phyloP scores from a whole-genome alignment of 2,888 invertebrate genomes.

The Busseola fusca region DNA sequence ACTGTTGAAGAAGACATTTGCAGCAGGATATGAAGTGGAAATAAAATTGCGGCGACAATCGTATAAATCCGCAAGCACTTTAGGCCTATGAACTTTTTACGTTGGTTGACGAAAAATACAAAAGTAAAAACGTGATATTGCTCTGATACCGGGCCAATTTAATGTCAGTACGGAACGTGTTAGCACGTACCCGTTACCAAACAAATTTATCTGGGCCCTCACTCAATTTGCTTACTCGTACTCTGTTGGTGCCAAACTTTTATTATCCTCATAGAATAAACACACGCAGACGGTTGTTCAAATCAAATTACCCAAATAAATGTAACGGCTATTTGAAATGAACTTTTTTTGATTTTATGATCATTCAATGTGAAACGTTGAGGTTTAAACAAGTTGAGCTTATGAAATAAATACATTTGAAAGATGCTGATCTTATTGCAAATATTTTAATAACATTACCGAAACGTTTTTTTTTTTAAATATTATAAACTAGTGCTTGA shows the following conservation, averaged over 20 bases:
- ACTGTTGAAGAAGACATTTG: slow-evolving; percentile 56
- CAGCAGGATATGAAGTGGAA: slow-evolving; percentile 60
- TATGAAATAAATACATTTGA: slow-evolving; percentile 46
- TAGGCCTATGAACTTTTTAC: slow-evolving; percentile 46
- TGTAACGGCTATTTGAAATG: slow-evolving; percentile 37
- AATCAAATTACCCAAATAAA: slow-evolving; percentile 57
- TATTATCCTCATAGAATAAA: slow-evolving; percentile 74
- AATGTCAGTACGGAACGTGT: slow-evolving; percentile 69
- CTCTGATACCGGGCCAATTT: slow-evolving; percentile 68
- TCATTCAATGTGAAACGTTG: slow-evolving; percentile 39
- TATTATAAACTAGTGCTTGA: too few species aligned
- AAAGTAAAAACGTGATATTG: slow-evolving; percentile 64
- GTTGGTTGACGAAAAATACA: slow-evolving; percentile 44
- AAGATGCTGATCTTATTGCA: not conserved
- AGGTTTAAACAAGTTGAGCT: slow-evolving; percentile 45
- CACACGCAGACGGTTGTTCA: slow-evolving; percentile 55
- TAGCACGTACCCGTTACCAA: slow-evolving; percentile 75
- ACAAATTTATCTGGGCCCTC: slow-evolving; percentile 78
- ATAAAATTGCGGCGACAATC: slow-evolving; percentile 61
- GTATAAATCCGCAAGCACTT: slow-evolving; percentile 56
- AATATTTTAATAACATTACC: not conserved
- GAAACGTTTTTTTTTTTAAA: too few species aligned
- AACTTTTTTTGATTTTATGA: slow-evolving; percentile 42
- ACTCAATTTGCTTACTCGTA: slow-evolving; percentile 76
- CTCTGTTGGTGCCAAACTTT: slow-evolving; percentile 77